Conservation (phyloP, 2,888 invertebrate species). For the Steinernema scapterisci region DNA sequence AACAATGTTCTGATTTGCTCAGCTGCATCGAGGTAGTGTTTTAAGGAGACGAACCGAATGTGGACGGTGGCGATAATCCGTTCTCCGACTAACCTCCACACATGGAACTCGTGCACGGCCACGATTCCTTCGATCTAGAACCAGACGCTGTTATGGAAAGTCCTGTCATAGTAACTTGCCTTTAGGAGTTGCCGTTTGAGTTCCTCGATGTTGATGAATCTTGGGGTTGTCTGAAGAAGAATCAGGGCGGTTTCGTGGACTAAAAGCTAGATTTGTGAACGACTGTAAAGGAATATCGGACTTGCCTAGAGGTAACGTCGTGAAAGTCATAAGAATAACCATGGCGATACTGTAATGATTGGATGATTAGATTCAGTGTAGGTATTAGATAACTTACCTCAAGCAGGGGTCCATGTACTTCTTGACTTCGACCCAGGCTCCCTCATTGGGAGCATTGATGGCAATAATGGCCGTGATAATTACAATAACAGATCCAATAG, state of each 20-base stretch:
- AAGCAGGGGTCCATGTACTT: slow-evolving; percentile 92
- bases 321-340: slow-evolving; percentile 74
- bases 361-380: too few species aligned
- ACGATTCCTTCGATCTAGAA: slow-evolving; percentile 69
- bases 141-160: background rate
- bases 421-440: slow-evolving; percentile 71
- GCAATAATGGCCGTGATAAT: slow-evolving; percentile 80
- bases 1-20: slow-evolving; percentile 69
- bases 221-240: slow-evolving; percentile 94
- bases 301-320: slow-evolving; percentile 68
- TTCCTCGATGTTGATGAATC: slow-evolving; percentile 81
- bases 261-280: slow-evolving; percentile 44
- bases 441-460: slow-evolving; percentile 76
- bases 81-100: slow-evolving; percentile 71
- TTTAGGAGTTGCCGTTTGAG: slow-evolving; percentile 54
- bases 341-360: slow-evolving; percentile 78
- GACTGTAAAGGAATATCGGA: background rate
- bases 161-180: slow-evolving; percentile 39
- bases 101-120: slow-evolving; percentile 70
- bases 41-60: slow-evolving; percentile 68
- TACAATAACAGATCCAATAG: slow-evolving; percentile 90
- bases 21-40: slow-evolving; percentile 69
- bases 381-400: slow-evolving; percentile 65
- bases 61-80: slow-evolving; percentile 68
- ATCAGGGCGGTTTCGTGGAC: slow-evolving; percentile 91